These are phyloP conservation scores for Drosophila novamexicana DNA, from an alignment of 1,140 invertebrate genomes.

Conservation along the genomic window DNA sequence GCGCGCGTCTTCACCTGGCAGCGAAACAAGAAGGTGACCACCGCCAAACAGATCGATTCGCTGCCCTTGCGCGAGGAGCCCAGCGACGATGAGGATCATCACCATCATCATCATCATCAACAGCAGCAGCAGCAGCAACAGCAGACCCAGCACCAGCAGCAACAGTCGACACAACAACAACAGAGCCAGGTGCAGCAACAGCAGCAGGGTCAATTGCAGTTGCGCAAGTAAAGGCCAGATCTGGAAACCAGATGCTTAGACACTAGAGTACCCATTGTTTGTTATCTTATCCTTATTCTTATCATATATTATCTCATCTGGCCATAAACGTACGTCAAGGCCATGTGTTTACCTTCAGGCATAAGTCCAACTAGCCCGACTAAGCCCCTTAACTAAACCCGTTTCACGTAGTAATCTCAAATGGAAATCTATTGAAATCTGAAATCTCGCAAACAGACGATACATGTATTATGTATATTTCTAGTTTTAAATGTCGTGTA, in stretches of 20 bases:
- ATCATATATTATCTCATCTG: slow-evolving; percentile 69
- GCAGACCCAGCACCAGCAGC: slow-evolving; percentile 36
- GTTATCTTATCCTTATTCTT: slow-evolving; percentile 62
- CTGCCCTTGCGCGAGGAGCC: slow-evolving; percentile 87
- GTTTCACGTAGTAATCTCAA: slow-evolving; percentile 43
- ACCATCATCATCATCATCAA: slow-evolving; percentile 66
- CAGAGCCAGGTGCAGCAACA: slow-evolving; percentile 38
- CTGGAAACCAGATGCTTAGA: slow-evolving; percentile 3
- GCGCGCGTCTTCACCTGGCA: slow-evolving; percentile 91
- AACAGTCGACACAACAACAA: slow-evolving; percentile 39
- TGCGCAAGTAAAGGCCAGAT: slow-evolving; percentile 57
- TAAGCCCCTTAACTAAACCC: slow-evolving; percentile 18
- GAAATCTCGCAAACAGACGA: slow-evolving; percentile 17
- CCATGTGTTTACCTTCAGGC: slow-evolving; percentile 36
- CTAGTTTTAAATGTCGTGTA: slow-evolving; percentile 56
- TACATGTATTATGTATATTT: slow-evolving; percentile 32
- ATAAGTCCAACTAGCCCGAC: slow-evolving; percentile 34
- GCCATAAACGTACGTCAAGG: slow-evolving; percentile 62
- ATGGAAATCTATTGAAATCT: slow-evolving; percentile 9
- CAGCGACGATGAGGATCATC: slow-evolving; percentile 86
- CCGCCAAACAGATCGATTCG: slow-evolving; percentile 86
- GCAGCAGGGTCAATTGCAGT: slow-evolving; percentile 62
- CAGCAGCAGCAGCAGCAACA: slow-evolving; percentile 38
- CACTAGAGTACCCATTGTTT: slow-evolving; percentile 37
- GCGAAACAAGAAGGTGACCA: slow-evolving; percentile 88